Base-by-base conservation (phyloP, 2,113 vertebrate genomes). In the Malurus elegans region DNA sequence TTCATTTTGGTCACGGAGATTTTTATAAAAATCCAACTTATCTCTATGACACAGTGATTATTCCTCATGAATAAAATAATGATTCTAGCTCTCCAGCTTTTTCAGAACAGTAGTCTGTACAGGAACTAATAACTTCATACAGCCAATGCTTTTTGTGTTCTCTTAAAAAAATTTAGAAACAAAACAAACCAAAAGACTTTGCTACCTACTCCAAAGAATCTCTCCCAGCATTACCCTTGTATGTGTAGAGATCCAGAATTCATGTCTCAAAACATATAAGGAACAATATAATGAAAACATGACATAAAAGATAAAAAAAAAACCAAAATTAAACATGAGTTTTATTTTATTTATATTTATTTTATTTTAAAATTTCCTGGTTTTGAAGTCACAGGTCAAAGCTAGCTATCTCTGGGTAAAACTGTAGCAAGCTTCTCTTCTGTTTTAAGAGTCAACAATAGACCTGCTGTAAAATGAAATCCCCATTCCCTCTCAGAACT, bases 51-150 rank as follows among this genome's bases (percentile, higher is more conserved):
- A 90, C 76, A 93, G 61, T 86, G 90, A 96, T 96, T 96, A 96
- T 93, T 92, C 44, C 86, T 96, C 93, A 96, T 93, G 95, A 96
- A 97, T 95, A 97, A 92, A 95, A 88, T 91, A 88, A 90, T 89
- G 45, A 88, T 89, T 81, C 88, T 92, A 36, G 42, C 57, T 94
- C 53, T 89, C 48, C 23, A 86, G 86, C 40, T 93, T 96, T 90
- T 88, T 86, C 44, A 96, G 64, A 90, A 69, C 31, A 50, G 47
- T 26, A 83, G 74, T 60, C 82, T 90, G 92, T 50, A 86, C 24
- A 90, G 53, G 61, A 93, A 80, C 47, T 69, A 91, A 83, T 86
- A 92, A 66, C 17, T 78, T 88, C 42, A 53, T 56, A 26, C 14
- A 66, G 38, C 64, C 7, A 3, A 56, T 76, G 38, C 3, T 56